Percentiles rank a stretch among this genome's conserved stretches.
phyloP scores from a whole-genome alignment of 2,113 vertebrate species.

The Gallinago paraguaiae region DNA sequence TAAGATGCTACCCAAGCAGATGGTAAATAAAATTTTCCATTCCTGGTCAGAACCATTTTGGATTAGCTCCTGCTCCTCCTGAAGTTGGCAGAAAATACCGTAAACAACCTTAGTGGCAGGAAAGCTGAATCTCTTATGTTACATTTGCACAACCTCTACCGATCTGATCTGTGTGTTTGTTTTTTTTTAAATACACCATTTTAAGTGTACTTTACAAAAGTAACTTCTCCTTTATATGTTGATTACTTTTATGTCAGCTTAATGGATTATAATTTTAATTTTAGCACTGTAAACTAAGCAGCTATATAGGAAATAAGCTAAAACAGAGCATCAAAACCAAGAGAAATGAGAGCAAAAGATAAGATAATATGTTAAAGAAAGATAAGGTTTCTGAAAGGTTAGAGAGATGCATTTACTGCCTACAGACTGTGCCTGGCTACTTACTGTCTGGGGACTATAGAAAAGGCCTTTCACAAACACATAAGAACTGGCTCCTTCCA shows the following conservation, averaged over 20 bases:
- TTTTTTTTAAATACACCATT: not conserved
- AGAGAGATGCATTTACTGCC: not conserved
- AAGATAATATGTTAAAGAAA: not conserved
- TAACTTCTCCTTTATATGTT: not conserved
- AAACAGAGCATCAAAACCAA: not conserved
- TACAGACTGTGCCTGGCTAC: not conserved
- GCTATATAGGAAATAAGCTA: not conserved
- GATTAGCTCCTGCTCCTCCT: not conserved
- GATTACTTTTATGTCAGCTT: not conserved
- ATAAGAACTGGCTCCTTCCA: not conserved
- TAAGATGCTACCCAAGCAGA: not conserved
- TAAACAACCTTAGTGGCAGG: not conserved
- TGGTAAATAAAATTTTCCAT: not conserved
- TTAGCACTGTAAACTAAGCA: not conserved
- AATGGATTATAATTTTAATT: not conserved
- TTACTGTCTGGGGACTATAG: not conserved
- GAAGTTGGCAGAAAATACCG: not conserved
- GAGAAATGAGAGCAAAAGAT: not conserved
- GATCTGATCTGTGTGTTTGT: not conserved
- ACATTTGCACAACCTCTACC: not conserved
- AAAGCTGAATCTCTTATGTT: not conserved
- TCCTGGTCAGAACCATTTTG: not conserved
- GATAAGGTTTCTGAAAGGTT: not conserved
- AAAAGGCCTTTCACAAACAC: conserved; percentile 11
- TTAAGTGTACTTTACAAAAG: rapidly evolving